Percentiles rank a stretch among this genome's conserved stretches.
Evolutionary conservation across 2,797 vertebrate genomes (phyloP).

Genomic region (Poeciliopsis gracilis): DNA sequence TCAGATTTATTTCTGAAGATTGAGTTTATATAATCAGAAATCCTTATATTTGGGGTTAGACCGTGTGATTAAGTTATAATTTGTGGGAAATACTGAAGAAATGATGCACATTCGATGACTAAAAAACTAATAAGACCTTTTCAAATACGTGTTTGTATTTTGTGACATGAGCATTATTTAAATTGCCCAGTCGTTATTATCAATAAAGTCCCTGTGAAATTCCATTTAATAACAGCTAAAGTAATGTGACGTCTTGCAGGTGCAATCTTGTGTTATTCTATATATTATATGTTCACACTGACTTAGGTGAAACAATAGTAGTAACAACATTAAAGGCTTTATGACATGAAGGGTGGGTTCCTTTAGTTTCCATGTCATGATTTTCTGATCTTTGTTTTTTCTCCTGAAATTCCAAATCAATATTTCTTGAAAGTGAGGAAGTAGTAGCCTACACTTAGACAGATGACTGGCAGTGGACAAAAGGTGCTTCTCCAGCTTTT

Average conservation of each 20-base stretch:
- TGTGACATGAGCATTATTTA: background rate
- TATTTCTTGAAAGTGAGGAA: background rate
- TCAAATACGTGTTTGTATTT: background rate
- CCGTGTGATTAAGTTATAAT: background rate
- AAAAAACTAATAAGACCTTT: background rate
- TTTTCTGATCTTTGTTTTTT: background rate
- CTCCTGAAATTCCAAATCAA: too few relatives aligned
- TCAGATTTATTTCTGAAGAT: background rate
- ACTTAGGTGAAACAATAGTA: background rate
- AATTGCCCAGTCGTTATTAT: too few relatives aligned
- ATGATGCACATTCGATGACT: background rate
- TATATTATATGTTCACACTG: background rate
- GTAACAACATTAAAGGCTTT: background rate
- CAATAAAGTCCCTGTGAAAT: background rate
- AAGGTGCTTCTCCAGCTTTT: background rate
- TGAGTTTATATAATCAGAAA: background rate
- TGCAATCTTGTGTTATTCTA: too few relatives aligned
- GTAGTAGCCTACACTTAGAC: background rate
- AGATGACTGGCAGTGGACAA: background rate
- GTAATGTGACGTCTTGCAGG: background rate
- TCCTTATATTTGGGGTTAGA: background rate
- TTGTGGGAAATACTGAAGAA: background rate
- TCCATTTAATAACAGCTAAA: background rate
- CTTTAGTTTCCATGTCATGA: constrained; percentile 1
- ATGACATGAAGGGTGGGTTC: background rate